Percentiles rank a stretch among this genome's conserved stretches.
Evolutionary conservation across 2,113 vertebrate genomes (phyloP).

Genomic region (Solea solea): DNA sequence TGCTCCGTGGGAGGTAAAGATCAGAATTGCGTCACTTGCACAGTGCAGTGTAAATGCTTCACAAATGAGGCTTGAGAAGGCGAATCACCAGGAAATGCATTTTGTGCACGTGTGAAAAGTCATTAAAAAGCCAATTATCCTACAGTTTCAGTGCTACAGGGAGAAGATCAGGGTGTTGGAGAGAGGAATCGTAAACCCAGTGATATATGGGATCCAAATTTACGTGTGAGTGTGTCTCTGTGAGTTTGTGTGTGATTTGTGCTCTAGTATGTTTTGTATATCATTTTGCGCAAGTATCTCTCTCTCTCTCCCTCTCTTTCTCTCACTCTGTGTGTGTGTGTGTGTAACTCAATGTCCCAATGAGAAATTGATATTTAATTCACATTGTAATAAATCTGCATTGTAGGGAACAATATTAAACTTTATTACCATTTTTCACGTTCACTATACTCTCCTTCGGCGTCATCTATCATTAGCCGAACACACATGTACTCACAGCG

Average conservation of each 20-base stretch:
- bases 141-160: constrained; percentile 73
- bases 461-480: constrained; percentile 46
- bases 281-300: background rate
- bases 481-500: constrained; percentile 7
- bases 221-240: constrained; percentile 33
- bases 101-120: constrained; percentile 64
- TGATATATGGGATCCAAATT: constrained; percentile 86
- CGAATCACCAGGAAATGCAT: constrained; percentile 69
- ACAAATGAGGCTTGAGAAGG: constrained; percentile 63
- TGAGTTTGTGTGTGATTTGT: background rate
- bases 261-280: background rate
- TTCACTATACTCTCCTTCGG: constrained; percentile 53
- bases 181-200: constrained; percentile 80
- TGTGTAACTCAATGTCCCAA: constrained; percentile 49
- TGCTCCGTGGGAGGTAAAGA: too few species aligned
- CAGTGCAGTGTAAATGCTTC: constrained; percentile 4
- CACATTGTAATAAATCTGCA: constrained; percentile 63
- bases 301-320: too few species aligned
- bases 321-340: background rate
- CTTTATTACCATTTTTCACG: constrained; percentile 58
- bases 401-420: constrained; percentile 63
- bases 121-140: constrained; percentile 91
- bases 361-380: constrained; percentile 74
- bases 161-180: constrained; percentile 78
- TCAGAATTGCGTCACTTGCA: too few species aligned